phyloP scores from a whole-genome alignment of 2,113 vertebrate genomes.

The Uria lomvia region DNA sequence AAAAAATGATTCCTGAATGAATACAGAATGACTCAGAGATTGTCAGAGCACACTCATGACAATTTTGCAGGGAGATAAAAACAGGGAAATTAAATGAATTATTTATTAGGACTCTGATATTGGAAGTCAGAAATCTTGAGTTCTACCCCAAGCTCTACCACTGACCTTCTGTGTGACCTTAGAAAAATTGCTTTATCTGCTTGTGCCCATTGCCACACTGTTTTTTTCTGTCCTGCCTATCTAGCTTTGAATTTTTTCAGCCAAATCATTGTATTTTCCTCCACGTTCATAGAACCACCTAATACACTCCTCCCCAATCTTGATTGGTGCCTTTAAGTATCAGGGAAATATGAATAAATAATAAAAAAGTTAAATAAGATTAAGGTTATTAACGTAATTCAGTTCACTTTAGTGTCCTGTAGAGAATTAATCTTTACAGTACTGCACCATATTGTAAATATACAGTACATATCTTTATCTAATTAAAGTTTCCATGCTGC shows the following conservation, averaged over 20 bases:
- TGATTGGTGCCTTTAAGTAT: not conserved
- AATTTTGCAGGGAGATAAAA: constrained; percentile 39
- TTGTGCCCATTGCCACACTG: not conserved
- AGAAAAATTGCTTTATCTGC: not conserved
- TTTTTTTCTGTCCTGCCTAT: not conserved
- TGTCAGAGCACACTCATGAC: not conserved
- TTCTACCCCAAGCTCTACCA: not conserved
- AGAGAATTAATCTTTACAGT: not conserved
- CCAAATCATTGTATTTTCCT: not conserved
- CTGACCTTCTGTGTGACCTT: not conserved
- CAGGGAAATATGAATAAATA: not conserved
- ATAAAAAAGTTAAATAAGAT: not conserved
- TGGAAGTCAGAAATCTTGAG: not conserved
- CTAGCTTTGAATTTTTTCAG: not conserved
- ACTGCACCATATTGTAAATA: not conserved
- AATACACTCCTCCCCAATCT: not conserved
- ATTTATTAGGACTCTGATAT: constrained; percentile 19
- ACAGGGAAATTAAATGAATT: constrained; percentile 42
- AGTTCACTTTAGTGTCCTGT: not conserved
- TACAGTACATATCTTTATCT: not conserved
- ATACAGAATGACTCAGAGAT: not conserved
- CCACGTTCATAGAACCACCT: not conserved
- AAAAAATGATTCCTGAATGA: not conserved
- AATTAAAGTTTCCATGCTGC: not conserved
- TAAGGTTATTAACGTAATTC: not conserved